phyloP scores from a whole-genome alignment of 2,797 vertebrate genomes.

The Percopsis omiscomaycus region DNA sequence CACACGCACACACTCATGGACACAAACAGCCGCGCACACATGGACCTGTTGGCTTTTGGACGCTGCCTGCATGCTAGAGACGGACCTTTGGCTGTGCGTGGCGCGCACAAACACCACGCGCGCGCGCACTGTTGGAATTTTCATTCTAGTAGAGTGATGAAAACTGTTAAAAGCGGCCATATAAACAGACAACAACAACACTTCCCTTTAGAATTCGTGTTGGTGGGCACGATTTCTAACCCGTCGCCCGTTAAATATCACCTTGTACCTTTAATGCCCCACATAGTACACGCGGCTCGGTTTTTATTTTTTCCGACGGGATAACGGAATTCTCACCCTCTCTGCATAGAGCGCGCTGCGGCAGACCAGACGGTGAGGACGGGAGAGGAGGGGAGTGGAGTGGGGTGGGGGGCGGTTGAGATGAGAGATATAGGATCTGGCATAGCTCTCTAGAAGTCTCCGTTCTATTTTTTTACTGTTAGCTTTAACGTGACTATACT shows the following conservation, averaged over 20 bases:
- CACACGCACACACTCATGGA: slow-evolving; percentile 24
- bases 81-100: slow-evolving; percentile 33
- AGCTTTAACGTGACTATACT: slow-evolving; percentile 56
- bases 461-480: slow-evolving; percentile 77
- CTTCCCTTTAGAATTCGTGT: slow-evolving; percentile 55
- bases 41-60: slow-evolving; percentile 65
- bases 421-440: slow-evolving; percentile 56
- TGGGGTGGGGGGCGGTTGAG: neutral
- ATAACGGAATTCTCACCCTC: slow-evolving; percentile 51
- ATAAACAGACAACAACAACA: slow-evolving; percentile 65
- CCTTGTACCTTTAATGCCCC: slow-evolving; percentile 46
- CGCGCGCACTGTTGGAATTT: slow-evolving; percentile 48
- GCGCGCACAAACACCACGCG: slow-evolving; percentile 20
- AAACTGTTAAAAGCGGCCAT: slow-evolving; percentile 46
- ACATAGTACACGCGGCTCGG: slow-evolving; percentile 56
- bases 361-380: slow-evolving; percentile 66
- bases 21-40: slow-evolving; percentile 4
- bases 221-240: slow-evolving; percentile 46
- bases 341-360: slow-evolving; percentile 60
- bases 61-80: slow-evolving; percentile 34
- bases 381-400: slow-evolving; percentile 34
- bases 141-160: slow-evolving; percentile 36
- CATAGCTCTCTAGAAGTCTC: slow-evolving; percentile 65
- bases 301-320: slow-evolving; percentile 60
- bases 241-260: slow-evolving; percentile 47